These are phyloP conservation scores for Paramormyrops hopkinsi DNA, from an alignment of 2,797 vertebrate species.

Conservation along the genomic window DNA sequence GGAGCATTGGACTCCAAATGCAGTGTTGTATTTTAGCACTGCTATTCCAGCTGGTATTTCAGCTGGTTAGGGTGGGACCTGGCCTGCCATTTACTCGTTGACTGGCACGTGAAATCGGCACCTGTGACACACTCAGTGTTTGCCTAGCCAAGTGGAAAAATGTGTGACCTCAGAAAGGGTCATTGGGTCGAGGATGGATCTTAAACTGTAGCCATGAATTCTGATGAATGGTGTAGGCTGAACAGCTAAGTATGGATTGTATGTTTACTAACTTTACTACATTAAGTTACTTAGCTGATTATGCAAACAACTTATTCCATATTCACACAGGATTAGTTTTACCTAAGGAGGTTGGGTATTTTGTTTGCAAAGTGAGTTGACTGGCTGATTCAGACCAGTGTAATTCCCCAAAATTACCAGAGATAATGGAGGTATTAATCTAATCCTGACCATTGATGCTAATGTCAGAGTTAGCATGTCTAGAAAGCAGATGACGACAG, in stretches of 20 bases:
- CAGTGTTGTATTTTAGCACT: neutral
- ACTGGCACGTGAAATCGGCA: slow-evolving; percentile 47
- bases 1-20: neutral
- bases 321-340: neutral
- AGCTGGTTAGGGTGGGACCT: slow-evolving; percentile 27
- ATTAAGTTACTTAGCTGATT: neutral
- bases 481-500: neutral
- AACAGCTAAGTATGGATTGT: neutral
- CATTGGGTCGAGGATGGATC: neutral
- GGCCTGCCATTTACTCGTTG: slow-evolving; percentile 32
- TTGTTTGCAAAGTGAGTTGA: neutral
- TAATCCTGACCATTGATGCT: neutral
- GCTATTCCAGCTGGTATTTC: slow-evolving; percentile 35
- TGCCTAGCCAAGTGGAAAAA: neutral
- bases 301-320: neutral
- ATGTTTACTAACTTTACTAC: neutral
- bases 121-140: slow-evolving; percentile 20
- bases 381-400: neutral
- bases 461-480: neutral
- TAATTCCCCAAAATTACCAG: neutral
- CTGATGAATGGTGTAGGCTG: neutral
- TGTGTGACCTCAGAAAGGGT: neutral
- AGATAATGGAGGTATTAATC: neutral
- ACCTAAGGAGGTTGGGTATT: neutral
- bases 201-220: neutral